Percentiles rank a stretch among this genome's conserved stretches.
Evolutionary conservation across 2,113 vertebrate genomes (phyloP).

Genomic region (Mus musculus): GRCm39 chr5:78045001-78045500

Average conservation of each 20-base stretch:
- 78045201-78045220: neutral
- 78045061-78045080: neutral
- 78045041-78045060: neutral
- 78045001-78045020: too few relatives aligned
- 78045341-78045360: neutral
- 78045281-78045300: neutral
- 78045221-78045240: neutral
- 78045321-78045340: neutral
- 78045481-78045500: too few relatives aligned
- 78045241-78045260: neutral
- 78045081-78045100: conserved; percentile 19
- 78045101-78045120: neutral
- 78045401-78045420: neutral
- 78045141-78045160: neutral
- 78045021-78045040: neutral
- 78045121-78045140: neutral
- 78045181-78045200: neutral
- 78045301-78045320: neutral
- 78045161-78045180: neutral
- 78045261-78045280: conserved; percentile 7
- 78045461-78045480: too few relatives aligned
- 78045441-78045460: too few relatives aligned
- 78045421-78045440: neutral
- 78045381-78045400: neutral
- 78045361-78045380: neutral